A percentile compares a stretch with the other conserved stretches of the same genome.
These are phyloP conservation scores for Acanthornis magna DNA, from an alignment of 2,797 vertebrate genomes.

Conservation along the genomic window DNA sequence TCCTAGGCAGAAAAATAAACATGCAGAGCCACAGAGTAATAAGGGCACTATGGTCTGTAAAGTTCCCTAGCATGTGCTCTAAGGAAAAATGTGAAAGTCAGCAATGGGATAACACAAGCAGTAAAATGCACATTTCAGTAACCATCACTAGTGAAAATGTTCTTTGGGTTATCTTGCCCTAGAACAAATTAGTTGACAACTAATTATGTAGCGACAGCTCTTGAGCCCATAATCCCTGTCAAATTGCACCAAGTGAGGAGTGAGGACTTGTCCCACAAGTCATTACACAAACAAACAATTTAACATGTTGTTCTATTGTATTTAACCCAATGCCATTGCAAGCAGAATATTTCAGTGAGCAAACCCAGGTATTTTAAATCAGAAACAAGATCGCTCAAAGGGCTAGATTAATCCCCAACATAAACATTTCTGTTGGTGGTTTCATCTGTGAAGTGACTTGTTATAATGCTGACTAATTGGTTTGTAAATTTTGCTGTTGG, in stretches of 20 bases:
- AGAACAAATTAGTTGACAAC: constrained; percentile 15
- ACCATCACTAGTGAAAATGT: background rate
- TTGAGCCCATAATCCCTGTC: constrained; percentile 1
- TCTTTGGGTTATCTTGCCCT: background rate
- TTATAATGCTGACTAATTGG: background rate
- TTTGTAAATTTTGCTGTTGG: background rate
- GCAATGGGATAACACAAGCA: background rate
- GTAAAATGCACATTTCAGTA: background rate
- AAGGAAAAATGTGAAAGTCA: background rate
- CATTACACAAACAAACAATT: constrained; percentile 35
- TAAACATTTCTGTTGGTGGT: background rate
- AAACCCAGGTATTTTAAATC: background rate
- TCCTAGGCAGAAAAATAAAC: background rate
- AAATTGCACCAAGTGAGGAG: constrained; percentile 7
- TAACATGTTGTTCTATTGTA: background rate
- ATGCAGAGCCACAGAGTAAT: background rate
- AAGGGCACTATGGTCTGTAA: background rate
- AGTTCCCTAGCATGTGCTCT: background rate
- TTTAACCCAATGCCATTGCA: background rate
- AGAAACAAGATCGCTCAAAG: constrained; percentile 1
- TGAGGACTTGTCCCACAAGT: background rate
- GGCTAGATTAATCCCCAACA: background rate
- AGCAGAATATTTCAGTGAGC: background rate
- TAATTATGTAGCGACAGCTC: background rate
- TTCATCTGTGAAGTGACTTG: background rate